Percentiles rank a stretch among this genome's conserved stretches.
phyloP scores from a whole-genome alignment of 2,888 invertebrate species.

The Barypeithes pellucidus region DNA sequence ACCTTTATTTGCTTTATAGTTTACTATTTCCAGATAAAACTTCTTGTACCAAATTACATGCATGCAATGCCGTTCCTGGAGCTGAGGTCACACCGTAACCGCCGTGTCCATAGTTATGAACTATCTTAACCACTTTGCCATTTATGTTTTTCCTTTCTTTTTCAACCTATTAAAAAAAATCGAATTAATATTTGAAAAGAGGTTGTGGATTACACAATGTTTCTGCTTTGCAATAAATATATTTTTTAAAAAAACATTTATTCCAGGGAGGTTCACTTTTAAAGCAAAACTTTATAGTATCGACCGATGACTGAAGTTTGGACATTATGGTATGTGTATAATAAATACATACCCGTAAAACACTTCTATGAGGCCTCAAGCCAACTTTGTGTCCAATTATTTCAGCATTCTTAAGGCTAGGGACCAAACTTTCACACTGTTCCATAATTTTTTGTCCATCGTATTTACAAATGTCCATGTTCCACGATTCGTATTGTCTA shows the following conservation, averaged over 20 bases:
- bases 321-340: no score
- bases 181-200: no score
- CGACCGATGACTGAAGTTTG: no score
- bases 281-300: no score
- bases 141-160: slow-evolving; percentile 71
- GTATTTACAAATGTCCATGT: slow-evolving; percentile 77
- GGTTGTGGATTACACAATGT: no score
- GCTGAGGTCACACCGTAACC: slow-evolving; percentile 93
- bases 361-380: slow-evolving; percentile 85
- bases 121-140: slow-evolving; percentile 76
- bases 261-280: no score
- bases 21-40: slow-evolving; percentile 69
- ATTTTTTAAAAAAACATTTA: no score
- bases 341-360: slow-evolving; percentile 73
- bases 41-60: slow-evolving; percentile 80
- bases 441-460: slow-evolving; percentile 86
- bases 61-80: slow-evolving; percentile 89
- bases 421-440: slow-evolving; percentile 83
- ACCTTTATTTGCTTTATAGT: slow-evolving; percentile 55
- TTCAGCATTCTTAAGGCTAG: slow-evolving; percentile 77
- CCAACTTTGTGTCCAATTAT: slow-evolving; percentile 82
- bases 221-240: no score
- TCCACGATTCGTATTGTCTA: slow-evolving; percentile 87
- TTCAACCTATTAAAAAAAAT: slow-evolving; percentile 72
- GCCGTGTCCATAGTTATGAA: slow-evolving; percentile 97